phyloP scores from a whole-genome alignment of 2,113 vertebrate species.

The Glareola pratincola region DNA sequence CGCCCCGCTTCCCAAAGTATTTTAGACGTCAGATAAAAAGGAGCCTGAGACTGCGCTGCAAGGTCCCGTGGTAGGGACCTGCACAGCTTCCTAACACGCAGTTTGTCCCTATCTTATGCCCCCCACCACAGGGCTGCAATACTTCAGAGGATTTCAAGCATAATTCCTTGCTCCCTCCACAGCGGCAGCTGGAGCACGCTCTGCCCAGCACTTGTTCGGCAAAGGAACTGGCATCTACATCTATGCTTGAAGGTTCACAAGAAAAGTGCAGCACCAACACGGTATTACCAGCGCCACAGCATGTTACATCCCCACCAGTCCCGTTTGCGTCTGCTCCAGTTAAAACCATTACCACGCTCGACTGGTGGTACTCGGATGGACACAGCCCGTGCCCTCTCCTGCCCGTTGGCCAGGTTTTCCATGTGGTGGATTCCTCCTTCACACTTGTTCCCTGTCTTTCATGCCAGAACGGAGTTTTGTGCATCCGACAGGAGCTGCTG shows the following conservation, averaged over 20 bases:
- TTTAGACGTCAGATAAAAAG: background rate
- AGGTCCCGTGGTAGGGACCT: background rate
- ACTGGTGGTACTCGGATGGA: background rate
- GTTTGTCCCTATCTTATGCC: background rate
- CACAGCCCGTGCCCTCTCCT: background rate
- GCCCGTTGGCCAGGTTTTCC: background rate
- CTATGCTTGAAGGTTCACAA: background rate
- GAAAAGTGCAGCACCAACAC: background rate
- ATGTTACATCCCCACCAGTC: background rate
- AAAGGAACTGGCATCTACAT: accelerated
- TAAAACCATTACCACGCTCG: background rate
- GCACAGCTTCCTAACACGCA: background rate
- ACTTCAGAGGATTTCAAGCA: background rate
- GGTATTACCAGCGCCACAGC: background rate
- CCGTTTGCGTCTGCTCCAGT: background rate
- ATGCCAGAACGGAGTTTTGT: background rate
- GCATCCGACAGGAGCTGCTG: background rate
- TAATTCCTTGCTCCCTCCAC: background rate
- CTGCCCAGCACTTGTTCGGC: background rate
- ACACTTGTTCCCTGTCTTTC: background rate
- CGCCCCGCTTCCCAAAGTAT: accelerated
- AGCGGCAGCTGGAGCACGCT: background rate
- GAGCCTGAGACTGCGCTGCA: background rate
- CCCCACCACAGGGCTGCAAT: background rate
- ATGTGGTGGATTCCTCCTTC: background rate